Evolutionary conservation across 2,797 vertebrate genomes (phyloP), one percentile per base, ranked within the genome.

Genomic region (Perodicticus potto): DNA sequence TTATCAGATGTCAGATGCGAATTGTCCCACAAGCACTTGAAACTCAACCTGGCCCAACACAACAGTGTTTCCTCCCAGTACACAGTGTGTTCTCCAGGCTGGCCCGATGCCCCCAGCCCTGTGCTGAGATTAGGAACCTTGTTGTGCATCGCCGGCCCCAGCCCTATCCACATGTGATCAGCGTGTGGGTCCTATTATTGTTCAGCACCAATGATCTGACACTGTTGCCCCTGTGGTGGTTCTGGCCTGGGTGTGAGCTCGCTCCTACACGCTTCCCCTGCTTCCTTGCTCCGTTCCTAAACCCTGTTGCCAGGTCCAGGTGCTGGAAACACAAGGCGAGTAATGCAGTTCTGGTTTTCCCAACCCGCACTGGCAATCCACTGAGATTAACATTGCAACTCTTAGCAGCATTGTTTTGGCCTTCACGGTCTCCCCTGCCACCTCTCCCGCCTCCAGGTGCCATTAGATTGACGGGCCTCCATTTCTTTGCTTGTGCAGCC

Each of bases 91-190:
- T 86, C 70, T 53, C 40, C 53, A 72, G 49, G 74, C 22, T 61
- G 53, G 37, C 53, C 1, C 0, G 6, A 32, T 57, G 7, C 13
- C 22, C 13, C 25, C 1, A 13, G 20, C 19, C 57, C 59, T 16
- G 13, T 3, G 13, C 17, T 32, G 59, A 34, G 16, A 59, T 37
- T 23, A 87, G 61, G 87, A 81, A 40, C 12, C 23, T 34, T 32
- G 49, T 3, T 17, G 16, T 22, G 34, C n/a, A 9, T 55, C 14
- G 45, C 55, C 34, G 53, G 27, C 27, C 34, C n/a, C 8, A 4
- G 1, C 2, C 16, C 27, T 2, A 5, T 59, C 27, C 49, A 3
- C 3, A 2, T 5, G 45, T 49, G 23, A 25, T 49, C 12, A 0
- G 2, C 3, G 20, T 19, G 22, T 67, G n/a, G n/a, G 14, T 69